Base-by-base conservation (phyloP, 2,113 vertebrate species). In the Pollimyrus isidori region DNA sequence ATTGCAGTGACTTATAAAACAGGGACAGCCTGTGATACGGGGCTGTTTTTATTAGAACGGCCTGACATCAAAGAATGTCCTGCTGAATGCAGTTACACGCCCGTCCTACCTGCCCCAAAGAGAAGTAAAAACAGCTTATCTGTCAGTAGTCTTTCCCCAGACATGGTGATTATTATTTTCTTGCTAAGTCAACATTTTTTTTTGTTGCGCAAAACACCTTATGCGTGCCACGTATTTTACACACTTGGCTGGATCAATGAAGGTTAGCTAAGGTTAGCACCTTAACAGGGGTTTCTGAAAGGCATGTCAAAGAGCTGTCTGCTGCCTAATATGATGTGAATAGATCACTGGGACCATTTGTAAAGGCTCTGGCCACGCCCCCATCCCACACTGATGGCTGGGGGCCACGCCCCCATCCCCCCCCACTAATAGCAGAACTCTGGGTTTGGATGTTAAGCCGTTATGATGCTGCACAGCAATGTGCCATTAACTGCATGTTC, bases 121-220 rank as follows among this genome's bases (percentile, higher is more conserved):
- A 21, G 26, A 86, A 35, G 85, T 52, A 86, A 35, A 86, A 86
- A 87, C 48, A 53, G 17, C 48, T 53, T 87, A 35, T 50, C 26
- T 35, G 13, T 56, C 26, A 87, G 48, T 56, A 87, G 35, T 52
- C 50, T 26, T 53, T 53, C 50, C 50, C 85, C n/a, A 39, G 85
- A 19, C 85, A 87, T 6, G n/a, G 50, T 80, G 35, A 84, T 84
- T 48, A 84, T 48, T 48, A 84, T 84, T 84, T n/a, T 84, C 82
- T 84, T 48, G 82, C 82, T 0, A 5, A 84, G 39, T 84, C 21
- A 1, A 84, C 39, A 46, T 13, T 84, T 83, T 82, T 65, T 62
- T 82, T 65, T 48, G 9, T 65, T 48, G 9, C 48, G 42, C 10
- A 84, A 23, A 48, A 23, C 82, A 84, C 23, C 82, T 84, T 23